Evolutionary conservation across 2,113 vertebrate species (phyloP).

Genomic region (Narcine bancroftii): DNA sequence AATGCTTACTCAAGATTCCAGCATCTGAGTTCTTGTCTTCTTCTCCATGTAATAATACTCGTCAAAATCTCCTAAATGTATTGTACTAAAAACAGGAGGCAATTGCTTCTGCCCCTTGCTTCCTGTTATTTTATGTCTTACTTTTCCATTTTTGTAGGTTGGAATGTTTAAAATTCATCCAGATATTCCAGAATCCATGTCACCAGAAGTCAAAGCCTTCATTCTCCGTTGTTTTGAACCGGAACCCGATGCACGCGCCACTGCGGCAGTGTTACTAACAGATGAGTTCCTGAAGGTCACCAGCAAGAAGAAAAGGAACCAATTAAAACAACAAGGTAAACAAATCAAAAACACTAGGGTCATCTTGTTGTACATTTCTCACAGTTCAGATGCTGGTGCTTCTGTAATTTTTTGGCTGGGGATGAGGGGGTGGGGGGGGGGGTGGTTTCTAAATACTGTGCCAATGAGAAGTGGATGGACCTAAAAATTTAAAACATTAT

Average conservation of each 20-base stretch:
- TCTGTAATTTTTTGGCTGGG: neutral
- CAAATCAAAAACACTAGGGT: neutral
- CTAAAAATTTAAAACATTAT: neutral
- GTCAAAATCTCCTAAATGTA: neutral
- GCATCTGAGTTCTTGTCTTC: too few species aligned
- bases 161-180: conserved; percentile 99
- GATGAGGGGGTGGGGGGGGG: too few species aligned
- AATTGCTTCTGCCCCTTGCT: neutral
- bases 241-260: conserved; percentile 81
- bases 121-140: conserved; percentile 38
- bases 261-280: conserved; percentile 75
- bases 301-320: conserved; percentile 82
- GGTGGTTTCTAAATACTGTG: too few species aligned
- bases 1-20: too few species aligned
- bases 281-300: conserved; percentile 96
- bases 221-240: conserved; percentile 93
- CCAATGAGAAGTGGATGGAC: neutral
- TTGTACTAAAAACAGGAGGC: neutral
- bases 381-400: neutral
- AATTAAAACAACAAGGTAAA: conserved; percentile 73
- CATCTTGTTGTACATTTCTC: neutral
- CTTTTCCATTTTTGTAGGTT: conserved; percentile 58
- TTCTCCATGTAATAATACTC: too few species aligned
- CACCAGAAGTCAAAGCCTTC: conserved; percentile 86
- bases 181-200: conserved; percentile 97